A percentile compares a stretch with the other conserved stretches of the same genome.
These are phyloP conservation scores for Serrognathus titanus DNA, from an alignment of 2,888 invertebrate species.

Conservation along the genomic window DNA sequence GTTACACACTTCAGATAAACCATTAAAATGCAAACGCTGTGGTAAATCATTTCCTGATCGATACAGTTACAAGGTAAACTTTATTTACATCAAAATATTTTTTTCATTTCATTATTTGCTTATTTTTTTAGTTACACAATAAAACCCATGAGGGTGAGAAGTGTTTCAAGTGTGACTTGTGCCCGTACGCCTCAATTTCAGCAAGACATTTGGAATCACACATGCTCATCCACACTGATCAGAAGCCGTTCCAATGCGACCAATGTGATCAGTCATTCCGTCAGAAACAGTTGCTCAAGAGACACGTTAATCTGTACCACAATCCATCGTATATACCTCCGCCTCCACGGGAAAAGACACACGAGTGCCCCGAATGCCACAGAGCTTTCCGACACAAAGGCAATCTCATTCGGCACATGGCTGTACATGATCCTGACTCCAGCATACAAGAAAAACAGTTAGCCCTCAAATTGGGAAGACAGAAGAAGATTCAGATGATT, in stretches of 20 bases:
- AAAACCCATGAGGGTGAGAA: constrained; percentile 96
- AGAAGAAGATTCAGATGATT: constrained; percentile 70
- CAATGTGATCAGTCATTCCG: constrained; percentile 83
- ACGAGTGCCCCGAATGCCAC: constrained; percentile 79
- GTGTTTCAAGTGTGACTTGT: constrained; percentile 90
- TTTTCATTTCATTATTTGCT: neutral
- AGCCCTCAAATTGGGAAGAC: constrained; percentile 74
- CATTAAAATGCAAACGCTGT: constrained; percentile 89
- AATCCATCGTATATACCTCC: constrained; percentile 87
- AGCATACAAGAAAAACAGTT: constrained; percentile 69
- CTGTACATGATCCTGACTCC: constrained; percentile 84
- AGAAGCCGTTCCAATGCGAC: constrained; percentile 88
- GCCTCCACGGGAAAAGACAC: constrained; percentile 82
- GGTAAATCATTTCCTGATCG: constrained; percentile 84
- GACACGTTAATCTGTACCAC: constrained; percentile 91
- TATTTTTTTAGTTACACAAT: constrained; percentile 56
- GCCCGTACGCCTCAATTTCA: constrained; percentile 92
- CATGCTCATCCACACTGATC: constrained; percentile 91
- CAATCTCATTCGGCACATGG: constrained; percentile 88
- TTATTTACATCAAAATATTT: too few species aligned
- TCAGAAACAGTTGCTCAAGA: constrained; percentile 85
- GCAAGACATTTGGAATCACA: constrained; percentile 91
- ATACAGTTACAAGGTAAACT: constrained; percentile 71
- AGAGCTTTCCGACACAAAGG: constrained; percentile 82
- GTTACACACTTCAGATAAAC: constrained; percentile 88